These are phyloP conservation scores for Pollenia griseotomentosa DNA, from an alignment of 2,888 invertebrate species.

Conservation along the genomic window DNA sequence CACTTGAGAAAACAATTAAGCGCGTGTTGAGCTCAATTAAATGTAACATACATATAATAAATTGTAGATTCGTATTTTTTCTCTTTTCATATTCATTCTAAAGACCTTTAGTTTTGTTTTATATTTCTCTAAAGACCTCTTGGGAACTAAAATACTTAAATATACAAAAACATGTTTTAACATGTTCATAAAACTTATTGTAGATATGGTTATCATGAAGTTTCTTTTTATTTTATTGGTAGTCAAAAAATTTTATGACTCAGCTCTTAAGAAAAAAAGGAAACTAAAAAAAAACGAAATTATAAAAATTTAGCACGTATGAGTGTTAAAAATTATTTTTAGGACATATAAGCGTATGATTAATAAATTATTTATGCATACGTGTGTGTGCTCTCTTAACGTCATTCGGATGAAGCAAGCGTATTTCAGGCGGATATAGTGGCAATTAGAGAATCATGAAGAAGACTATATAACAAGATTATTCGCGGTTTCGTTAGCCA, in stretches of 20 bases:
- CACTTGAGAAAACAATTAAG: slow-evolving; percentile 23
- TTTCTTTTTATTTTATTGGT: background rate
- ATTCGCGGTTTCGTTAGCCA: too few relatives aligned
- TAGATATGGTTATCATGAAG: background rate
- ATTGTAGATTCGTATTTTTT: background rate
- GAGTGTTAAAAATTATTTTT: slow-evolving; percentile 24
- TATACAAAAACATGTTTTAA: slow-evolving; percentile 5
- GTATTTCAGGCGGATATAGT: too few relatives aligned
- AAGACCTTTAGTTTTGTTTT: background rate
- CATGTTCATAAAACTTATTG: slow-evolving; percentile 1
- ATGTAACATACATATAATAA: slow-evolving; percentile 22
- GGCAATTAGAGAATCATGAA: too few relatives aligned
- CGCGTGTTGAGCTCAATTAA: slow-evolving; percentile 37
- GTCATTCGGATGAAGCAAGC: background rate
- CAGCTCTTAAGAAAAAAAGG: background rate
- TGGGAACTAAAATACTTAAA: background rate
- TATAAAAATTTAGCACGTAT: slow-evolving; percentile 18
- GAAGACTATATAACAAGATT: too few relatives aligned
- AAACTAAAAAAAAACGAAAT: slow-evolving; percentile 26
- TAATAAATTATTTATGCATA: slow-evolving; percentile 23
- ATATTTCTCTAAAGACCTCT: background rate
- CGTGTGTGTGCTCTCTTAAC: background rate
- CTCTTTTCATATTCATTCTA: too few relatives aligned
- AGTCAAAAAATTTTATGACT: slow-evolving; percentile 12
- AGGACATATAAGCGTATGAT: slow-evolving; percentile 23